Evolutionary conservation across 2,888 invertebrate species (phyloP), one percentile per base, ranked within the genome.

Genomic region (Scaptodrosophila latifasciaeformis): DNA sequence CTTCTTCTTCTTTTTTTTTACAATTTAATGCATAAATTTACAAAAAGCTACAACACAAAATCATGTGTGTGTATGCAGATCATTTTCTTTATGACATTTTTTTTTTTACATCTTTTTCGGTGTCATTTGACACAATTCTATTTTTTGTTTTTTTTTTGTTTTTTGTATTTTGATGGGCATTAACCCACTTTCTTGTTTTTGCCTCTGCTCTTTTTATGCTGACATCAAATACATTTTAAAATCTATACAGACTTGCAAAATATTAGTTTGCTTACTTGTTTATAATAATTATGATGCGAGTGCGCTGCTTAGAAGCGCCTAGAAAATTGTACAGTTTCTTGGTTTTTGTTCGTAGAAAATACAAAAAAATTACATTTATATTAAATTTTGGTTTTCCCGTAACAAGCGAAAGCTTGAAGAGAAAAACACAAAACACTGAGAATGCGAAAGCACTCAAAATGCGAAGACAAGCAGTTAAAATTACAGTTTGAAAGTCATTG

Each of bases 41-140:
- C 48, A 60, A 45, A 62, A 61, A 52, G 49, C 56, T 62, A 62
- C 62, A 62, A 56, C 42, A 51, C 24, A 40, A 21, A 40, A 56
- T 56, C 52, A 52, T 62, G 39, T 6, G 4, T 15, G 10, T 40
- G 17, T 62, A 60, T 46, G 44, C 45, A 51, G 51, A 61, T 29
- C 24, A 7, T 24, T 24, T 7, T 24, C 7, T 24, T 5, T 7
- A 24, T 24, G 34, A 17, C 29, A 15, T 47, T 40, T 29, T 29
- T 35, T 21, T 42, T 47, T 12, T 17, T 47, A 21, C 37, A 27
- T 39, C 30, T 40, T 34, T 50, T 35, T 56, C n/a, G 19, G 34
- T 29, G 18, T 18, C n/a, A n/a, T 24, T 24, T 7, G 24, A 24
- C 24, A 24, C 3, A 24, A 7, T 24, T 24, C 24, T 24, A 5